A percentile compares a stretch with the other conserved stretches of the same genome.
These are phyloP conservation scores for Nasonia vitripennis DNA, from an alignment of 1,140 invertebrate species.

Conservation along the genomic window DNA sequence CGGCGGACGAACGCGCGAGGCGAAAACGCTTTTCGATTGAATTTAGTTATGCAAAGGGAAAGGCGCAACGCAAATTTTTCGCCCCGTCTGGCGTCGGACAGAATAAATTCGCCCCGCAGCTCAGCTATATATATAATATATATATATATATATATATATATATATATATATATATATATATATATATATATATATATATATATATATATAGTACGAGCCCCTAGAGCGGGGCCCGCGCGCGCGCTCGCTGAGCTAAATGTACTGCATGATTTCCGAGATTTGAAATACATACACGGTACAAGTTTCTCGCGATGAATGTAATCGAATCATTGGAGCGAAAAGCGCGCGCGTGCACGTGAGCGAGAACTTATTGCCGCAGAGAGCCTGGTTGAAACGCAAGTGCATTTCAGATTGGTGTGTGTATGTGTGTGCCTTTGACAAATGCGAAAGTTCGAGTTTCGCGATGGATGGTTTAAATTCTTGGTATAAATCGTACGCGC, in stretches of 20 bases:
- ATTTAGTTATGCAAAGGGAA: constrained; percentile 62
- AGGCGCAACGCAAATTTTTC: constrained; percentile 54
- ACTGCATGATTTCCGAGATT: constrained; percentile 35
- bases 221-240: not conserved
- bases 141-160: too few species aligned
- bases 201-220: not conserved
- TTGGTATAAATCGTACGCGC: too few species aligned
- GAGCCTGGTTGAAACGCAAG: not conserved
- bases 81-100: not conserved
- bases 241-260: not conserved
- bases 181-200: too few species aligned
- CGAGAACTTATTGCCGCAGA: too few species aligned
- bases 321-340: not conserved
- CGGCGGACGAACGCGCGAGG: not conserved
- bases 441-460: too few species aligned
- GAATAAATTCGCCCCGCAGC: not conserved
- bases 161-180: too few species aligned
- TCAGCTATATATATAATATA: too few species aligned
- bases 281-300: constrained; percentile 25
- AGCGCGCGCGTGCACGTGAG: too few species aligned
- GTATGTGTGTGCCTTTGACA: too few species aligned
- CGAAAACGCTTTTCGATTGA: constrained; percentile 62
- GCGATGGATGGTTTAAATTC: too few species aligned
- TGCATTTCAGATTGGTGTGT: not conserved
- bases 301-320: not conserved